Evolutionary conservation across 2,113 vertebrate genomes (phyloP).

Genomic region (Pseudopodoces humilis): DNA sequence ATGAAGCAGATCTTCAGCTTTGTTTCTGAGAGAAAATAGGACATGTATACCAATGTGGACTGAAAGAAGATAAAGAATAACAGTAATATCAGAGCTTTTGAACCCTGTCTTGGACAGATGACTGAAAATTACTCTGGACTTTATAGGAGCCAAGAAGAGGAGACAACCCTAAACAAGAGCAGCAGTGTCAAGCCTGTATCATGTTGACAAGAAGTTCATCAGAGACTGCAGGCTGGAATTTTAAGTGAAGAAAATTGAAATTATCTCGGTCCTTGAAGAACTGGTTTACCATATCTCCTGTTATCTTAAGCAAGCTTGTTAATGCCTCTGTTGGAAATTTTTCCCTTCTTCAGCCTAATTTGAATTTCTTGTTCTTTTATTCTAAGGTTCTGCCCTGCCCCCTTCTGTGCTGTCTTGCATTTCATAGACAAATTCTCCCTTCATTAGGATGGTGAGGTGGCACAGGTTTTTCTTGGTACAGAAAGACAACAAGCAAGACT

Average conservation of each 20-base stretch:
- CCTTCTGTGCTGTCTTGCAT: not conserved
- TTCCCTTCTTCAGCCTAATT: not conserved
- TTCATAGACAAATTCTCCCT: not conserved
- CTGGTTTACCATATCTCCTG: not conserved
- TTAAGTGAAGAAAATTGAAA: slow-evolving; percentile 12
- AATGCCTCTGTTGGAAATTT: not conserved
- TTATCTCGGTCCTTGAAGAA: not conserved
- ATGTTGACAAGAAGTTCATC: not conserved
- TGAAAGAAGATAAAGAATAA: not conserved
- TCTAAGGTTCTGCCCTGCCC: not conserved
- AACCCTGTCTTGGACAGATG: not conserved
- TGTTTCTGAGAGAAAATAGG: slow-evolving; percentile 8
- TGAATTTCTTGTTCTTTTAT: slow-evolving; percentile 1
- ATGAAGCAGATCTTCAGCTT: slow-evolving; percentile 15
- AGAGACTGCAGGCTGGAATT: slow-evolving; percentile 4
- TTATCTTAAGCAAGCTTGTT: slow-evolving; percentile 3
- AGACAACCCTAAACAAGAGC: not conserved
- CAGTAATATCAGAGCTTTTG: not conserved
- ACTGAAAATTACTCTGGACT: not conserved
- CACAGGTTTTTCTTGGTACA: not conserved
- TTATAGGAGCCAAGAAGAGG: not conserved
- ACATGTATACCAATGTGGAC: not conserved
- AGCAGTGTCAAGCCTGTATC: not conserved
- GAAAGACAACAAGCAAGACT: not conserved
- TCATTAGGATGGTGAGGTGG: not conserved